A percentile compares a stretch with the other conserved stretches of the same genome.
phyloP scores from a whole-genome alignment of 2,113 vertebrate genomes.

The Epinephelus fuscoguttatus region DNA sequence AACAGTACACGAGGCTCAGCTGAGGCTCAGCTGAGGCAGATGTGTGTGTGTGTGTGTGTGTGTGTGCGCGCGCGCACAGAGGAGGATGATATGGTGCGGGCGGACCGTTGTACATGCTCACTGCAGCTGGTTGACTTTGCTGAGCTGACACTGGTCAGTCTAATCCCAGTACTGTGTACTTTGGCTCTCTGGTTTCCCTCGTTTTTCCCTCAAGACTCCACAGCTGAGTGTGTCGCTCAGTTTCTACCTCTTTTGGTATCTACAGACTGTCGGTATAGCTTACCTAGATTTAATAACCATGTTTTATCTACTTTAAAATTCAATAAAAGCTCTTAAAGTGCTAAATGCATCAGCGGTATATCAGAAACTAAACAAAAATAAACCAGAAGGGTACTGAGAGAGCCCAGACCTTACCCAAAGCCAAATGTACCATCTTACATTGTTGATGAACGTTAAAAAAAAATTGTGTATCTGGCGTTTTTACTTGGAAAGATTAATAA shows the following conservation, averaged over 20 bases:
- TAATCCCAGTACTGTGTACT: constrained; percentile 1
- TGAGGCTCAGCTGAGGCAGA: constrained; percentile 36
- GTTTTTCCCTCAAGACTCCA: not conserved
- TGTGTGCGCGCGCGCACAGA: not conserved
- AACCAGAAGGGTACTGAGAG: too few relatives aligned
- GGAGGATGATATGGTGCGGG: not conserved
- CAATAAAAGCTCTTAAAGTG: not conserved
- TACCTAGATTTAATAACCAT: not conserved
- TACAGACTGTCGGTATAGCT: not conserved
- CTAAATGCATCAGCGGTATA: not conserved
- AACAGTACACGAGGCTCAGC: constrained; percentile 18
- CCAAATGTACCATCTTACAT: too few relatives aligned
- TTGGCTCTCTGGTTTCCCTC: not conserved
- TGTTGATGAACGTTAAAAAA: too few relatives aligned
- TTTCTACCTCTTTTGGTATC: not conserved
- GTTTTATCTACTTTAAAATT: not conserved
- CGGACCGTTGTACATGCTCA: not conserved
- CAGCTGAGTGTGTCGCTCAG: not conserved
- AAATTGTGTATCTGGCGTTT: too few relatives aligned
- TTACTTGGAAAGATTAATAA: too few relatives aligned
- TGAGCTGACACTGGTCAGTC: constrained; percentile 6
- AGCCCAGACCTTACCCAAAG: too few relatives aligned
- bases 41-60: constrained; percentile 23
- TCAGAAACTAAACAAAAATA: not conserved
- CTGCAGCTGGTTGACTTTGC: constrained; percentile 13